These are phyloP conservation scores for Clitarchus hookeri DNA, from an alignment of 2,888 invertebrate genomes.

Conservation along the genomic window DNA sequence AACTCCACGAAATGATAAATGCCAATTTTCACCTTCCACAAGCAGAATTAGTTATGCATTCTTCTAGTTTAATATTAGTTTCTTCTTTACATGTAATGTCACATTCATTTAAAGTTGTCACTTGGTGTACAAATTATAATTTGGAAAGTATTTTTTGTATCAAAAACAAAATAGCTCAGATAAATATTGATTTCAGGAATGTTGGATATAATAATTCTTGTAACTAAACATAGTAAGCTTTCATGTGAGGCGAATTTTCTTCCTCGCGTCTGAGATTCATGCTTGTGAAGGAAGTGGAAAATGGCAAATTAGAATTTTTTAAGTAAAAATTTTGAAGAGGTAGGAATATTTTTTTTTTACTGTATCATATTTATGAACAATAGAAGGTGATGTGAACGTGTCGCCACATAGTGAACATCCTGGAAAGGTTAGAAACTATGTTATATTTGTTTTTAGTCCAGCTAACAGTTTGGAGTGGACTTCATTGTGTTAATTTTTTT, in stretches of 20 bases:
- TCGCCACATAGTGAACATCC: background rate
- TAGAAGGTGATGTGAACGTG: slow-evolving; percentile 8
- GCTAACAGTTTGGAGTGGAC: slow-evolving; percentile 7
- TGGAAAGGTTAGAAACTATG: slow-evolving; percentile 1
- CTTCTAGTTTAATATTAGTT: background rate
- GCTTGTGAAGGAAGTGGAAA: background rate
- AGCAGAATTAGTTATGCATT: background rate
- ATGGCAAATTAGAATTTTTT: background rate
- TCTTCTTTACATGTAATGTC: background rate
- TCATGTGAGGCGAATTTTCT: background rate
- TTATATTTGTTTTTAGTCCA: background rate
- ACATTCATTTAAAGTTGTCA: too few relatives aligned
- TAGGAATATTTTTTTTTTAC: background rate
- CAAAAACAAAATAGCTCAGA: too few relatives aligned
- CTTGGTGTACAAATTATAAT: too few relatives aligned
- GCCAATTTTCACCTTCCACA: slow-evolving; percentile 4
- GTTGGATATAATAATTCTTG: background rate
- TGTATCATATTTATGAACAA: background rate
- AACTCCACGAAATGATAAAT: background rate
- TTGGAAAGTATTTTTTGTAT: too few relatives aligned
- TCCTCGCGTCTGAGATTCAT: background rate
- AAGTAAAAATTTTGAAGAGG: background rate
- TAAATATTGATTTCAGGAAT: background rate
- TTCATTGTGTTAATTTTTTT: background rate
- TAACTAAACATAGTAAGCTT: background rate